These are phyloP conservation scores for Aporrectodea caliginosa DNA, from an alignment of 1,140 invertebrate species.

Conservation along the genomic window DNA sequence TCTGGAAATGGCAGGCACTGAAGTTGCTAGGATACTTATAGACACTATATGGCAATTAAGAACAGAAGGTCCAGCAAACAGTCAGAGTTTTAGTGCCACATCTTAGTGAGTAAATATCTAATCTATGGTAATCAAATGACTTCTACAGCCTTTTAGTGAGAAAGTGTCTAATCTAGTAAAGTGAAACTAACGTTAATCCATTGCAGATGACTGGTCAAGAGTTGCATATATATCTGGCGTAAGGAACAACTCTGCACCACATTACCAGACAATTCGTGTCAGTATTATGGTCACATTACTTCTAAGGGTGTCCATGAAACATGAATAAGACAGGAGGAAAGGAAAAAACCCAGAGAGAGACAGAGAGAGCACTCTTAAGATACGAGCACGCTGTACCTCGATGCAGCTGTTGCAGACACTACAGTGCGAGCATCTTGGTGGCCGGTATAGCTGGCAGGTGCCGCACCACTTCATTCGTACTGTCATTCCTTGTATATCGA, in stretches of 20 bases:
- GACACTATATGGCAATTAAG: too few species aligned
- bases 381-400: slow-evolving; percentile 65
- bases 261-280: neutral
- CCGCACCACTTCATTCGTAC: slow-evolving; percentile 99
- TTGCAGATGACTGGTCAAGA: too few species aligned
- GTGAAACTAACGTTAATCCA: too few species aligned
- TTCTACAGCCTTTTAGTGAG: too few species aligned
- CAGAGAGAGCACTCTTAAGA: neutral
- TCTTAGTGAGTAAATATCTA: too few species aligned
- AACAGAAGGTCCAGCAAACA: too few species aligned
- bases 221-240: neutral
- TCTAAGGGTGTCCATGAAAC: neutral
- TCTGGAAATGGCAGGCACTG: too few species aligned
- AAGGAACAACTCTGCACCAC: neutral
- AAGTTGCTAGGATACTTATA: too few species aligned
- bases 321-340: neutral
- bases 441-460: slow-evolving; percentile 98
- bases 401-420: slow-evolving; percentile 99
- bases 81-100: too few species aligned
- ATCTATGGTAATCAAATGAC: too few species aligned
- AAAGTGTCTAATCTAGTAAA: too few species aligned
- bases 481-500: slow-evolving; percentile 96
- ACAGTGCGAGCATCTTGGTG: slow-evolving; percentile 96
- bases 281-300: neutral
- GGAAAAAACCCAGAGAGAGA: neutral